Base-by-base conservation (phyloP, 2,797 vertebrate species). In the Tragelaphus eurycerus region DNA sequence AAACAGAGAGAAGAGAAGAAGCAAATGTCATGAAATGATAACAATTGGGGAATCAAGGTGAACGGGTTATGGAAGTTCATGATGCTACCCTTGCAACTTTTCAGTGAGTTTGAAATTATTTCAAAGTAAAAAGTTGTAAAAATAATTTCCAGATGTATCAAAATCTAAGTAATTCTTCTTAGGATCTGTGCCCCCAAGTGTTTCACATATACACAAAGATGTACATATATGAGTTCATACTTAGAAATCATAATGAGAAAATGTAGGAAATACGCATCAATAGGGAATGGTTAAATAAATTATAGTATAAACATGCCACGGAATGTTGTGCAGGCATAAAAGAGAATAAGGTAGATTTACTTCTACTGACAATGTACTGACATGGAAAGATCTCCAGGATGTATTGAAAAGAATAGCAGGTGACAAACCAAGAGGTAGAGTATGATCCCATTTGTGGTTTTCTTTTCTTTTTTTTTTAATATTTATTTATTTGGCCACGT, bases 61-160 rank as follows among this genome's bases (percentile, higher is more conserved):
- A 89, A 92, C 50, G 60, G 15, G 11, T 23, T 59, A 64, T 64
- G 60, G 29, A 57, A 82, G 6, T 88, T 91, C 23, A 76, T 79
- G 67, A 59, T 86, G 62, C 27, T 50, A 52, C 6, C 89, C 74
- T 82, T 94, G 64, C 29, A 85, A 93, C 84, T 55, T 97, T 78
- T 89, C 57, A 91, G 16, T 86, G 64, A 87, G 55, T 93, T 89
- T 86, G 43, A 87, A 94, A 90, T 93, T 89, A 67, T 97, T 97
- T 92, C 54, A 89, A 93, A 97, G 83, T 82, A 79, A 85, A 86
- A 78, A 60, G 10, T 78, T 87, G 12, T 34, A 82, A 60, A 90
- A 81, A 50, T 62, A 82, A 96, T 90, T 90, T 90, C 62, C 86
- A 81, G 27, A 84, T 86, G 21, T 82, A 86, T 83, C 29, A 94